These are phyloP conservation scores for Pelmatolapia mariae DNA, from an alignment of 2,113 vertebrate species.

Conservation along the genomic window DNA sequence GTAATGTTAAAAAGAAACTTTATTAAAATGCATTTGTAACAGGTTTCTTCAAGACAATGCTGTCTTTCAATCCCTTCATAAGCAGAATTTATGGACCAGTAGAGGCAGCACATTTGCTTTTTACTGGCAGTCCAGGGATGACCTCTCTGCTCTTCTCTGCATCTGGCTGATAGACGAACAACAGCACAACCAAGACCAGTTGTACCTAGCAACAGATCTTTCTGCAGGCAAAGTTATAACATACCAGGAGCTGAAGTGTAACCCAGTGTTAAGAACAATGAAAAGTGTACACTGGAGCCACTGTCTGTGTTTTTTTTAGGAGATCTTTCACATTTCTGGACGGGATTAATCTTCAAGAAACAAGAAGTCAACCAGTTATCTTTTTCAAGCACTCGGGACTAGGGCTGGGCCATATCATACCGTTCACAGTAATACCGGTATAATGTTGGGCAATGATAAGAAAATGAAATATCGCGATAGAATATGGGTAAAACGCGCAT, in stretches of 20 bases:
- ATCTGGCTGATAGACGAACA: neutral
- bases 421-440: accelerated
- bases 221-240: neutral
- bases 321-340: neutral
- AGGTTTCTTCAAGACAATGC: neutral
- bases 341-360: neutral
- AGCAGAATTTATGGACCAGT: neutral
- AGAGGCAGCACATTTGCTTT: neutral
- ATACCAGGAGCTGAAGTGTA: neutral
- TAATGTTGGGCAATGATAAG: neutral
- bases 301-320: neutral
- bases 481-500: accelerated
- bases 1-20: neutral
- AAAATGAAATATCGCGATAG: accelerated
- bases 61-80: neutral
- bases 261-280: neutral
- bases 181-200: neutral
- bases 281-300: neutral
- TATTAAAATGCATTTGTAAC: neutral
- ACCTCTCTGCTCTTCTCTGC: neutral
- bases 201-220: neutral
- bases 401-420: accelerated
- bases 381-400: neutral
- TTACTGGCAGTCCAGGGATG: neutral
- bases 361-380: neutral